Conservation (phyloP, 2,113 vertebrate genomes). For the Lamprologus lemairii region DNA sequence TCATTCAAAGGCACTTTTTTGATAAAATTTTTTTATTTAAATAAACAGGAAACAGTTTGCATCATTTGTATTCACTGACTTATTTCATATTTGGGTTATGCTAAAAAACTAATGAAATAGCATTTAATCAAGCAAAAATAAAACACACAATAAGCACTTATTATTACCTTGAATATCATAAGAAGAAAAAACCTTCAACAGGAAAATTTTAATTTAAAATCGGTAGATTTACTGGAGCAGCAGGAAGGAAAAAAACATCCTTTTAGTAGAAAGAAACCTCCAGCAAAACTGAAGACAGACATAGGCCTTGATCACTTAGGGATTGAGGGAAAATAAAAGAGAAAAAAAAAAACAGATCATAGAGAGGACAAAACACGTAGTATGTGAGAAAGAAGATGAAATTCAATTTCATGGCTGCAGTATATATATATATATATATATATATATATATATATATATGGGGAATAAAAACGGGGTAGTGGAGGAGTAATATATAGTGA, state of each 20-base stretch:
- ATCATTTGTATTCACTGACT: background rate
- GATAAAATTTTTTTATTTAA: fast-evolving
- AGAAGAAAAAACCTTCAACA: background rate
- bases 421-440: too few species aligned
- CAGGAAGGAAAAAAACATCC: background rate
- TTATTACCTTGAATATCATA: background rate
- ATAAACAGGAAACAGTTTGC: background rate
- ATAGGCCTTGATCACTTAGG: background rate
- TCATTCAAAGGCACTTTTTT: background rate
- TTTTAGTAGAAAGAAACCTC: background rate
- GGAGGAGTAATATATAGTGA: background rate
- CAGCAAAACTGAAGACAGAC: background rate
- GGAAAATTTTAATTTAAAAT: background rate
- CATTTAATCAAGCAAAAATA: background rate
- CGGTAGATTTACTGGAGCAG: background rate
- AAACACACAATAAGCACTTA: background rate
- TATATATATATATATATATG: background rate
- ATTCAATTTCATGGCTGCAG: background rate
- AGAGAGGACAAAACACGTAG: background rate
- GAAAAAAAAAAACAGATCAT: background rate
- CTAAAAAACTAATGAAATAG: background rate
- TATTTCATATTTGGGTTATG: background rate
- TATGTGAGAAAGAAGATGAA: background rate
- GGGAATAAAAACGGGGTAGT: background rate
- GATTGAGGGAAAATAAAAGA: background rate